phyloP scores from a whole-genome alignment of 2,113 vertebrate species.

The Lonchura striata region DNA sequence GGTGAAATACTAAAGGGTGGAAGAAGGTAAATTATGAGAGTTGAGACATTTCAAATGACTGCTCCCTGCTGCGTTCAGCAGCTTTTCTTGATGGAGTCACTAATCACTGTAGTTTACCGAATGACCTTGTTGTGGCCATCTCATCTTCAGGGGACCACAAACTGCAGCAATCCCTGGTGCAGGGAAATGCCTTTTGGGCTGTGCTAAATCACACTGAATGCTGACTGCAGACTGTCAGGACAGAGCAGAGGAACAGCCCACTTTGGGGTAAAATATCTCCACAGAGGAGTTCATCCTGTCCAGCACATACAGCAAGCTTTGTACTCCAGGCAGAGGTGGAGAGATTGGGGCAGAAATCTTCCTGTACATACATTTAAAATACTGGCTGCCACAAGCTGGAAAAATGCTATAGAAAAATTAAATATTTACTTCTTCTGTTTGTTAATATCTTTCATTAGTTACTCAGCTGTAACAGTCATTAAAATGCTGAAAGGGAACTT shows the following conservation, averaged over 20 bases:
- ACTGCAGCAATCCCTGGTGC: neutral
- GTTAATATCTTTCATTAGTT: slow-evolving; percentile 75
- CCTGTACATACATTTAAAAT: neutral
- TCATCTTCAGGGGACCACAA: slow-evolving; percentile 19
- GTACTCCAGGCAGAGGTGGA: neutral
- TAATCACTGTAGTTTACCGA: slow-evolving; percentile 52
- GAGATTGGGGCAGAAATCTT: neutral
- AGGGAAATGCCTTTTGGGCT: neutral
- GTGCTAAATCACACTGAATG: neutral
- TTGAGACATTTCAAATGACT: slow-evolving; percentile 55
- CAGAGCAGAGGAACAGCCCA: neutral
- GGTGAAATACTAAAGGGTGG: neutral
- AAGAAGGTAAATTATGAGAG: slow-evolving; percentile 46
- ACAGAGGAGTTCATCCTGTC: neutral
- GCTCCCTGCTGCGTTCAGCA: slow-evolving; percentile 57
- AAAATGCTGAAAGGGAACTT: slow-evolving; percentile 74
- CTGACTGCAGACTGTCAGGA: neutral
- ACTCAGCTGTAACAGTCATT: slow-evolving; percentile 68
- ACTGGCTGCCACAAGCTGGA: slow-evolving; percentile 7
- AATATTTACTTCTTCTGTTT: slow-evolving; percentile 78
- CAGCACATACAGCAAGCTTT: neutral
- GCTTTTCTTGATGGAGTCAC: slow-evolving; percentile 50
- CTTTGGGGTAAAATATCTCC: neutral
- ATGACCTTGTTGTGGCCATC: slow-evolving; percentile 50
- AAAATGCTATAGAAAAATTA: slow-evolving; percentile 69